These are phyloP conservation scores for Sinohyriopsis cumingii DNA, from an alignment of 2,888 invertebrate genomes.

Conservation along the genomic window DNA sequence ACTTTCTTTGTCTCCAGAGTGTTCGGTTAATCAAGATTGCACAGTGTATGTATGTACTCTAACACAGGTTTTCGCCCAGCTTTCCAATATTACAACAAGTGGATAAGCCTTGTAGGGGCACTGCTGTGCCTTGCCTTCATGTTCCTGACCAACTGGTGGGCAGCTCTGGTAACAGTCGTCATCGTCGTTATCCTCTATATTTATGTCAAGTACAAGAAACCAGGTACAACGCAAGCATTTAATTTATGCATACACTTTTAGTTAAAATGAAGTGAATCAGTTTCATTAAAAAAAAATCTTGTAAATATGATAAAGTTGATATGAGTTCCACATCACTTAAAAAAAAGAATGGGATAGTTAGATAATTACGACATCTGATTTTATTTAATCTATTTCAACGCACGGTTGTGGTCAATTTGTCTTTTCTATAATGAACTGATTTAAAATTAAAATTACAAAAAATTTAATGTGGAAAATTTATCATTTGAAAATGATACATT, in stretches of 20 bases:
- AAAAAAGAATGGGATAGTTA: background rate
- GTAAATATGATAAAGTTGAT: background rate
- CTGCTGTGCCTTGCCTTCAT: constrained; percentile 81
- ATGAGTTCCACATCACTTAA: background rate
- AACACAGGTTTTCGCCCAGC: constrained; percentile 71
- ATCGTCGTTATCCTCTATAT: constrained; percentile 88
- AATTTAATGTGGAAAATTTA: no score
- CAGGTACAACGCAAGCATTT: constrained; percentile 76
- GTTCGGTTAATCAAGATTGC: no score
- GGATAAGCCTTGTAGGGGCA: constrained; percentile 70
- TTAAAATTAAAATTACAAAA: no score
- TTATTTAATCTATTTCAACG: background rate
- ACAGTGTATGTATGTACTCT: background rate
- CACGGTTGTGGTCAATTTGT: no score
- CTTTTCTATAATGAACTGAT: no score
- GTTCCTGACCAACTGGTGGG: constrained; percentile 94
- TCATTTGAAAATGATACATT: no score
- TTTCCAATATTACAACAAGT: constrained; percentile 71
- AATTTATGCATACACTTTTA: background rate
- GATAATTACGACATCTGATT: background rate
- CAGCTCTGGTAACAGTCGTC: constrained; percentile 90
- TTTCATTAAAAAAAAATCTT: background rate
- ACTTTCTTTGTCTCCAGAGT: no score
- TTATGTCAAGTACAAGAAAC: constrained; percentile 94
- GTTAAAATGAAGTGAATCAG: background rate